Conservation (phyloP, 2,888 invertebrate genomes). For the Lepidocyrtoides sp. region DNA sequence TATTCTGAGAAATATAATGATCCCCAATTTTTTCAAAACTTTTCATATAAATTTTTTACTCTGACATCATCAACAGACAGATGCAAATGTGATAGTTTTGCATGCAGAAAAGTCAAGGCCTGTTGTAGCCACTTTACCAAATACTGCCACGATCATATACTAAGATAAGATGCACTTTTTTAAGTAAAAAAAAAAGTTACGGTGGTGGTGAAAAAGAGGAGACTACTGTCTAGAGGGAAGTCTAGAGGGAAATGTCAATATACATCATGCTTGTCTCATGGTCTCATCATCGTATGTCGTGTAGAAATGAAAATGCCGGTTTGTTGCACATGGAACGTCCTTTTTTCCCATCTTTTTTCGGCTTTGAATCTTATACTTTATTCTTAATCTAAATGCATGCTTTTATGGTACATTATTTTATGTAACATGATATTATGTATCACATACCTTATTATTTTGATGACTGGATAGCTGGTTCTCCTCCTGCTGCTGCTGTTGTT, state of each 20-base stretch:
- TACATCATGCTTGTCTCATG: constrained; percentile 33
- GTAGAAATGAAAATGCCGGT: constrained; percentile 28
- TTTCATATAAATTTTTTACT: constrained; percentile 3
- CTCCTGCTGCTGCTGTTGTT: not conserved
- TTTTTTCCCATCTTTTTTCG: constrained; percentile 15
- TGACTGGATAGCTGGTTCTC: constrained; percentile 52
- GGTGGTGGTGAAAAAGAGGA: not conserved
- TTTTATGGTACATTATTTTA: not conserved
- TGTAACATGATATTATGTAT: not conserved
- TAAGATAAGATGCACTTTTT: constrained; percentile 40
- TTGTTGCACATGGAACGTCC: constrained; percentile 8
- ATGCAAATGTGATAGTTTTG: constrained; percentile 20
- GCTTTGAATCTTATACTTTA: not conserved
- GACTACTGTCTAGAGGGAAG: constrained; percentile 20
- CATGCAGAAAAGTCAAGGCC: constrained; percentile 50
- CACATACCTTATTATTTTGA: constrained; percentile 49
- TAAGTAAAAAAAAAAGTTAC: constrained; percentile 14
- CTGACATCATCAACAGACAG: constrained; percentile 12
- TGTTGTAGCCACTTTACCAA: not conserved
- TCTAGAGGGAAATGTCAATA: constrained; percentile 37
- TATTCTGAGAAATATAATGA: constrained; percentile 39
- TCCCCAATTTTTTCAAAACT: not conserved
- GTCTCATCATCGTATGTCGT: constrained; percentile 47
- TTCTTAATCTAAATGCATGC: not conserved
- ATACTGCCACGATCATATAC: not conserved